Evolutionary conservation across 2,797 vertebrate genomes (phyloP), one percentile per base, ranked within the genome.

Genomic region (Chromobotia macracanthus): DNA sequence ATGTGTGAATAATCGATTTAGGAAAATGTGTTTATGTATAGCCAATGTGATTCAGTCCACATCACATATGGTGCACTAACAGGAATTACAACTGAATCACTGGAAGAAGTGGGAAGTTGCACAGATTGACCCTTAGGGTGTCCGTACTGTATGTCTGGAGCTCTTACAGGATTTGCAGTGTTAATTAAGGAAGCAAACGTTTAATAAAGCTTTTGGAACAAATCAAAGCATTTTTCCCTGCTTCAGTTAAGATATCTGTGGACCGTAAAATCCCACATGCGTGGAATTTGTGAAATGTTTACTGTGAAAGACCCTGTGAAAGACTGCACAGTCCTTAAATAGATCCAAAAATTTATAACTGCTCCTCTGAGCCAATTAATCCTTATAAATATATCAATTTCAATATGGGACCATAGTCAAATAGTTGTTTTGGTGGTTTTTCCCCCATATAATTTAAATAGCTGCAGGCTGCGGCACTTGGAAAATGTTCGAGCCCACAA

Each of bases 401-500:
- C 82, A 86, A 90, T 91, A 88, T 86, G 80, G 87, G 88, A 91
- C 87, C 87, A 83, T 53, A 83, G 87, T 91, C 87, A 92, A 90
- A 91, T 88, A 91, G 91, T 90, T 84, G 84, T 87, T 91, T 90
- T 85, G 75, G 91, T 90, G 87, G 89, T 90, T 92, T 86, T 90
- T 72, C 84, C 77, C 83, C 60, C 83, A 84, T 91, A 87, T 89
- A 90, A 90, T 83, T 86, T 80, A 89, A 92, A 91, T 86, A 89
- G 89, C 87, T 91, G 87, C 90, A 92, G 91, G 89, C 91, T 92
- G 90, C 80, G 83, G 85, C 87, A 88, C 90, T 92, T 92, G 87
- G 87, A 91, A 87, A 87, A 86, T 87, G 85, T 90, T 92, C 84
- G 87, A 85, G 86, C 82, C 80, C 80, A 78, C 81, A 85, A 86